Evolutionary conservation across 2,797 vertebrate genomes (phyloP).

Genomic region (Halcyon smyrnensis): DNA sequence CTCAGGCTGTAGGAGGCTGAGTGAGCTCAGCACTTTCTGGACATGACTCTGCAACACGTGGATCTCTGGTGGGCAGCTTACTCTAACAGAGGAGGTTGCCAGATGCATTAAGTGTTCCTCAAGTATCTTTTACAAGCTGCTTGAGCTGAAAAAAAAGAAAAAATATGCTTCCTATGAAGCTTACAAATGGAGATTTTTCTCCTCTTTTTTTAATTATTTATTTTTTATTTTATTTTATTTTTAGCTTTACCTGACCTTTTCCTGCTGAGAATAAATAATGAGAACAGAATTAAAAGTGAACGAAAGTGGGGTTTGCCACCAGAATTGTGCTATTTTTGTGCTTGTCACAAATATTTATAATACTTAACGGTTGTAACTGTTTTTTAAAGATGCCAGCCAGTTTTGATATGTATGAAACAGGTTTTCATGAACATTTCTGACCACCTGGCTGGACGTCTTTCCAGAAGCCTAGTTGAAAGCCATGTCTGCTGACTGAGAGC

Average conservation of each 20-base stretch:
- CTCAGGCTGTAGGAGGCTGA: background rate
- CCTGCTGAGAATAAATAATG: background rate
- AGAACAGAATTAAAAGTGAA: background rate
- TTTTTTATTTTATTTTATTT: background rate
- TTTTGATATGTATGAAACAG: background rate
- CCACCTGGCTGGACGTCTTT: background rate
- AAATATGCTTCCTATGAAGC: background rate
- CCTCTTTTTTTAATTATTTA: background rate
- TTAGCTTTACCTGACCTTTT: background rate
- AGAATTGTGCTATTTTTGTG: background rate
- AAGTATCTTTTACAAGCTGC: background rate
- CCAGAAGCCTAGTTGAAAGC: background rate
- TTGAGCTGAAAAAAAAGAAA: background rate
- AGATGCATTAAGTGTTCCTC: background rate
- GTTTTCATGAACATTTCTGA: background rate
- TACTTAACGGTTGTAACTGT: background rate
- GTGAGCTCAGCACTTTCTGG: background rate
- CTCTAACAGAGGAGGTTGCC: background rate
- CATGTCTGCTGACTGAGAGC: background rate
- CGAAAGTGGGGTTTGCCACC: background rate
- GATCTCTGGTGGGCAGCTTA: background rate
- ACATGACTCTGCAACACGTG: background rate
- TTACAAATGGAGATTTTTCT: background rate
- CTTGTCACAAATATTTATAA: background rate
- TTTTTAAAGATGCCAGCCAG: background rate